Evolutionary conservation across 1,140 invertebrate genomes (phyloP), one percentile per base, ranked within the genome.

Genomic region (Rhyacophila brunnea): DNA sequence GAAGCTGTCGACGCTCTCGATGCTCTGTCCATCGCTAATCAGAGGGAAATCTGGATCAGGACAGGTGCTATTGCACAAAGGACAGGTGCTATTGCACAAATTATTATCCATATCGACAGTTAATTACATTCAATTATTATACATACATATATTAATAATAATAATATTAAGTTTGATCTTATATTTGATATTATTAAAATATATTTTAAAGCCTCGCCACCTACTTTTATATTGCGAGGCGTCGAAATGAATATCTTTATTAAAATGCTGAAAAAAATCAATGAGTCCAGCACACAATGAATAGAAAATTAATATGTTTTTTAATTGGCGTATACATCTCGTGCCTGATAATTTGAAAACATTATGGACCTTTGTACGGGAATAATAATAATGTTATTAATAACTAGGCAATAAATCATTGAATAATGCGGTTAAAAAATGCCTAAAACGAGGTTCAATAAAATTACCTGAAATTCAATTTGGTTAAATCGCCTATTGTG

Each of bases 381-480:
- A 28, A 28, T 28, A 28, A 28, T 28, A 28, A 28, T 5, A 28
- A 28, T 28, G 9, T 28, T 28, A 28, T 5, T 52, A 52, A 52
- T 52, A 15, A 34, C 42, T 18, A 28, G 52, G 20, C 43, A n/a
- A 54, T 54, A 54, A 54, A 54, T 54, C 52, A 54, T 54, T 35
- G 19, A 42, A 45, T 45, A 46, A 35, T 35, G 14, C 20, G 9
- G 20, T 18, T 14, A 32, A 45, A 28, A 20, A 42, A 42, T 28
- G 38, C 32, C 52, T 35, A 46, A 54, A 54, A 34, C 42, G 52
- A 42, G 40, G 40, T 34, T 34, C 43, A 32, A 54, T 46, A n/a
- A 55, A 42, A 55, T 45, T 58, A 58, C 55, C 44, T 63, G 60
- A 42, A 57, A 63, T 58, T 63, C 60, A 63, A 63, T 63, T 63